phyloP scores from a whole-genome alignment of 1,140 invertebrate genomes.

The Leptonema lineaticorne region DNA sequence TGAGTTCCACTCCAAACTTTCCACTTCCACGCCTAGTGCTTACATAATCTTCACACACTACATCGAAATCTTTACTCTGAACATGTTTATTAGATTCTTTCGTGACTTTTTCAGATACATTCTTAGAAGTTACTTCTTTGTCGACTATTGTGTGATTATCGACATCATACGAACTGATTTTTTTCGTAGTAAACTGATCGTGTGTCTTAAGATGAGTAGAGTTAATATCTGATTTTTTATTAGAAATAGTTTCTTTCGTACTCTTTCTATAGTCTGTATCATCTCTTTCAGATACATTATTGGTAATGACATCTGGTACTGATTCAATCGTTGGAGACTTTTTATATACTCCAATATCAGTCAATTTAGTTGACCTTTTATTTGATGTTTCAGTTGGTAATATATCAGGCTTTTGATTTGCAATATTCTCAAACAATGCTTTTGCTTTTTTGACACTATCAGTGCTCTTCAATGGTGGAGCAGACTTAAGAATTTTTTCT shows the following conservation, averaged over 20 bases:
- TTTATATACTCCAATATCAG: constrained; percentile 49
- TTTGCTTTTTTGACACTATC: constrained; percentile 66
- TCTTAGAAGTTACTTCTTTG: neutral
- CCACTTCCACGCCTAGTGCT: constrained; percentile 56
- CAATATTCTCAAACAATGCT: constrained; percentile 65
- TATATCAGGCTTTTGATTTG: constrained; percentile 45
- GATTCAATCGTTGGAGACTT: constrained; percentile 47
- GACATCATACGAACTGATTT: no score
- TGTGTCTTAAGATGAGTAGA: neutral
- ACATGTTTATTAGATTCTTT: neutral
- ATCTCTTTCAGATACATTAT: constrained; percentile 39
- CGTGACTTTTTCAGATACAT: neutral
- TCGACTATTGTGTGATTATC: neutral
- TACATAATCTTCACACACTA: constrained; percentile 36
- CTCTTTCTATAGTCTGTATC: constrained; percentile 28
- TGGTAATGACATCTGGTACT: constrained; percentile 42
- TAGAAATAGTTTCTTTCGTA: neutral
- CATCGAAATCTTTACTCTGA: neutral
- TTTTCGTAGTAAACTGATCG: neutral
- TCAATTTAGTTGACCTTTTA: constrained; percentile 47
- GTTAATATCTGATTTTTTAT: neutral
- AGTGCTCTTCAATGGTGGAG: constrained; percentile 56
- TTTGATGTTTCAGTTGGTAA: constrained; percentile 42
- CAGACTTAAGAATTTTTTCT: constrained; percentile 43
- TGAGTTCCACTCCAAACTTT: constrained; percentile 66